These are phyloP conservation scores for Tyto alba DNA, from an alignment of 2,113 vertebrate genomes.

Conservation along the genomic window DNA sequence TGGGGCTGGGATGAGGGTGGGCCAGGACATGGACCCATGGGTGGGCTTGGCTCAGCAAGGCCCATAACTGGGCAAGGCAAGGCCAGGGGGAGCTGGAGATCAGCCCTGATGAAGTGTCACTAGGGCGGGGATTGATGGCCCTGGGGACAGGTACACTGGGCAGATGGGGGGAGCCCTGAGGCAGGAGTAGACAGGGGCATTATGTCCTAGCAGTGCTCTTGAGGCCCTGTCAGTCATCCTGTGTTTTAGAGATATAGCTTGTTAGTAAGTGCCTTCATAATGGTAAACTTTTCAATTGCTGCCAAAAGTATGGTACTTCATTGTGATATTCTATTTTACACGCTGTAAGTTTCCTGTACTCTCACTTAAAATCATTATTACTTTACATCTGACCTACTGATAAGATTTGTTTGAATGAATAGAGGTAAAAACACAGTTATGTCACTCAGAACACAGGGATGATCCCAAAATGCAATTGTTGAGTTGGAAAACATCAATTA, in stretches of 20 bases:
- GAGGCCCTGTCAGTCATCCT: not conserved
- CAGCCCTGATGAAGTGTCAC: rapidly evolving
- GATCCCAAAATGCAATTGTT: not conserved
- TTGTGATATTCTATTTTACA: not conserved
- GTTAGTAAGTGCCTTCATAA: not conserved
- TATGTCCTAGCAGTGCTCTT: not conserved
- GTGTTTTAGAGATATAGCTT: not conserved
- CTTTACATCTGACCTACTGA: not conserved
- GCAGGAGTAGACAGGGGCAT: not conserved
- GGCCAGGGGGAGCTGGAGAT: not conserved
- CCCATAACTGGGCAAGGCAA: not conserved
- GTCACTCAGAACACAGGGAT: not conserved
- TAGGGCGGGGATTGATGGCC: rapidly evolving
- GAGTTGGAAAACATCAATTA: not conserved
- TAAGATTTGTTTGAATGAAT: not conserved
- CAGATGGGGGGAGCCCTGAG: too few species aligned
- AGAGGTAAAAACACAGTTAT: not conserved
- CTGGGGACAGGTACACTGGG: too few species aligned
- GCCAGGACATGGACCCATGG: not conserved
- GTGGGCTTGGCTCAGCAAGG: rapidly evolving
- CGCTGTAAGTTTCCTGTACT: not conserved
- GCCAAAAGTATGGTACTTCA: not conserved
- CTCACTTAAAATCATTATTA: not conserved
- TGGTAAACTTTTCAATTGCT: not conserved
- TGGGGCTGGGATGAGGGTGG: not conserved